phyloP scores from a whole-genome alignment of 2,888 invertebrate genomes.

The Matsumyia berberina region DNA sequence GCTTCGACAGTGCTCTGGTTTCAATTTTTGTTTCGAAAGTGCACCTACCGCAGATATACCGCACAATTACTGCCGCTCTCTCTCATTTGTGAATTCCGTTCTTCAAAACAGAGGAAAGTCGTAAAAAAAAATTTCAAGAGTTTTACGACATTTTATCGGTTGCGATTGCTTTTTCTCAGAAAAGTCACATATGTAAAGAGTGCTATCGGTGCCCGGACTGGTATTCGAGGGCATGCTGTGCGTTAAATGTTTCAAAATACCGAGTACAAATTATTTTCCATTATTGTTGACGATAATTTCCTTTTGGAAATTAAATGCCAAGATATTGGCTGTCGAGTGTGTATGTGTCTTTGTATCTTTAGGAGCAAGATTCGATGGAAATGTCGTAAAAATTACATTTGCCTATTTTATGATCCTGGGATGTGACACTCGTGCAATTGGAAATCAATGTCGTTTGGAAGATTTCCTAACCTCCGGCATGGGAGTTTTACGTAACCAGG shows the following conservation, averaged over 20 bases:
- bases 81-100: slow-evolving; percentile 61
- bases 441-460: slow-evolving; percentile 45
- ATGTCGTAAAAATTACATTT: slow-evolving; percentile 66
- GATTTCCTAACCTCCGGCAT: neutral
- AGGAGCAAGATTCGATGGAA: slow-evolving; percentile 14
- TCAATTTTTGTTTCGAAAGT: slow-evolving; percentile 57
- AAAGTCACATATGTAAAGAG: slow-evolving; percentile 32
- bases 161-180: slow-evolving; percentile 66
- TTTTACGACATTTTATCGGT: slow-evolving; percentile 74
- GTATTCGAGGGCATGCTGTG: slow-evolving; percentile 39
- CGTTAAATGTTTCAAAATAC: slow-evolving; percentile 70
- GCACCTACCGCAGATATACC: slow-evolving; percentile 74
- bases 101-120: slow-evolving; percentile 72
- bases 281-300: slow-evolving; percentile 66
- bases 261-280: slow-evolving; percentile 65
- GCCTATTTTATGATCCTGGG: slow-evolving; percentile 44
- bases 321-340: slow-evolving; percentile 12
- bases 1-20: slow-evolving; percentile 29
- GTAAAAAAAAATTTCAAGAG: slow-evolving; percentile 72
- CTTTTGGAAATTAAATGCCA: slow-evolving; percentile 67
- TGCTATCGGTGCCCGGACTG: too few species aligned
- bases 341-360: neutral
- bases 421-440: slow-evolving; percentile 53
- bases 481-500: neutral
- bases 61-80: slow-evolving; percentile 46